Conservation (phyloP, 2,797 vertebrate genomes). For the Falco rusticolus region DNA sequence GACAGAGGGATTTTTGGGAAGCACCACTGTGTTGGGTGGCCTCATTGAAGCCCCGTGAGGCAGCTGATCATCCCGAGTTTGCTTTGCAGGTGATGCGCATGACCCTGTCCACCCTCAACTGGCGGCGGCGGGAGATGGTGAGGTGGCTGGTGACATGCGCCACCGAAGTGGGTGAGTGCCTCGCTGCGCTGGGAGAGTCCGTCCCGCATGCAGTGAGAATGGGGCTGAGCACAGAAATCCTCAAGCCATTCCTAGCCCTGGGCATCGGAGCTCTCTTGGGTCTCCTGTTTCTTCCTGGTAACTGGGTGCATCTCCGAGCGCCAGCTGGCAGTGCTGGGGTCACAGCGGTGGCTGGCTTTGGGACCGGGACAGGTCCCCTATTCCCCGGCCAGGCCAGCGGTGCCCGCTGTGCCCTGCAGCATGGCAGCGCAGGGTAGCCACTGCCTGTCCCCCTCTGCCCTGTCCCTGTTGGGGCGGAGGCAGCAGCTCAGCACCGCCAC, state of each 20-base stretch:
- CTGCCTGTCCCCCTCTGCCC: not conserved
- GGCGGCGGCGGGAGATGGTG: constrained; percentile 98
- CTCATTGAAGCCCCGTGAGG: not conserved
- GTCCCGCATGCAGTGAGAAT: accelerated
- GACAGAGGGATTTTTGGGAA: not conserved
- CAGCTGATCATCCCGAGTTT: not conserved
- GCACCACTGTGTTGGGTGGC: not conserved
- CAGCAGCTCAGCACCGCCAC: not conserved
- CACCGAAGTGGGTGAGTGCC: constrained; percentile 95
- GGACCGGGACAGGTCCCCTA: not conserved
- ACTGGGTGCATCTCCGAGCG: not conserved
- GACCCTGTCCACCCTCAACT: constrained; percentile 97
- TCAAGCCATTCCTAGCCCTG: not conserved
- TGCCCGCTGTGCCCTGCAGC: not conserved
- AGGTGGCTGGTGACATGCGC: constrained; percentile 98
- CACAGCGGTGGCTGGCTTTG: accelerated
- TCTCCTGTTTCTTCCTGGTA: not conserved
- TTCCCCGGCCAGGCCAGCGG: accelerated
- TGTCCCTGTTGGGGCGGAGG: not conserved
- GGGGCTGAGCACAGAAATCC: not conserved
- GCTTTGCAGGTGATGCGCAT: constrained; percentile 93
- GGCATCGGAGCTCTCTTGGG: not conserved
- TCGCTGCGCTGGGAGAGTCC: accelerated
- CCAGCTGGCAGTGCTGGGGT: not conserved
- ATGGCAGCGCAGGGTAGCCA: not conserved